Evolutionary conservation across 2,113 vertebrate genomes (phyloP), one percentile per base, ranked within the genome.

Genomic region (Pseudois nayaur): DNA sequence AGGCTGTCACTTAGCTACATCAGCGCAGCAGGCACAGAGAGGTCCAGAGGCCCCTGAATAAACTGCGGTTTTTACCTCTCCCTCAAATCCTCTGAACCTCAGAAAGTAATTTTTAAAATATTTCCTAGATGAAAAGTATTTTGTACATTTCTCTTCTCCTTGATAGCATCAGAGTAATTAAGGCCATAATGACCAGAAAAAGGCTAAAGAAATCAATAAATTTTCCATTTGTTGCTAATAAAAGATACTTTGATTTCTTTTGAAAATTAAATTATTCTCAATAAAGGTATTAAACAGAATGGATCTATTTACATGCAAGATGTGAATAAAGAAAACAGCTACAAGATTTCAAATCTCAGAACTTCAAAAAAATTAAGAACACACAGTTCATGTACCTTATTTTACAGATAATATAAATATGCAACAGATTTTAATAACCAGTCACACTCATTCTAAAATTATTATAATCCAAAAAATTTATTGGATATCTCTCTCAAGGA

Each of bases 221-320:
- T 71, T 93, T 89, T 64, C 74, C 48, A 76, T 91, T 87, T 95
- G 21, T 60, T 76, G 57, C 50, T 87, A 25, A 83, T 55, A 87
- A 0, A 83, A 87, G 33, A 78, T 43, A 25, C 12, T 83, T 74
- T 10, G 5, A 11, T 86, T 95, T 88, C 57, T 95, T 36, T 62
- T 76, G 11, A 82, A 97, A 89, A 82, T 71, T 76, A 83, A 93
- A 86, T 91, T 92, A 89, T 92, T 85, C 89, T 86, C 67, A 79
- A 31, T 74, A 87, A 76, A 43, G 36, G 71, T 27, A 74, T 76
- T 76, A n/a, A 76, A 76, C 23, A 76, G 12, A 43, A 13, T 43
- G 6, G 71, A 78, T 40, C 85, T 74, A 79, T 78, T 84, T 74
- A 64, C 5, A 71, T 55, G n/a, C 17, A 87, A 84, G 59, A 67